Base-by-base conservation (phyloP, 2,113 vertebrate genomes). In the Amblyopsis rosae region DNA sequence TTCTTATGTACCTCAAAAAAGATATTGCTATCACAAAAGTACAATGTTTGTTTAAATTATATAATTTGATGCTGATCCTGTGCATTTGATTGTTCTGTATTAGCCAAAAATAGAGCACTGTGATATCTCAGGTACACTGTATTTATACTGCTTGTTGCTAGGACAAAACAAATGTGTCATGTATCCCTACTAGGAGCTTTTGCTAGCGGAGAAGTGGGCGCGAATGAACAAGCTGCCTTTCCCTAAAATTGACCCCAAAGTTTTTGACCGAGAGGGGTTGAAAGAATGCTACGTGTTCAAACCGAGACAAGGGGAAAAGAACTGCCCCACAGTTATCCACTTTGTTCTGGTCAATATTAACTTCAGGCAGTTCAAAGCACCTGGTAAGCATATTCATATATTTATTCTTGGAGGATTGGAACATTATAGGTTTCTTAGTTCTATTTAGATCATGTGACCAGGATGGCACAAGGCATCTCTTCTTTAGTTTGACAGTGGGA, bases 221-320 rank as follows among this genome's bases (percentile, higher is more conserved):
- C 95, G 93, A 72, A 99, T 99, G 98, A 98, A 99, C 91, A 98
- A 98, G 67, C 95, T 99, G 46, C 93, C 96, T 0, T 99, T 99
- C 80, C 97, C 98, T 0, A 99, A 98, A 90, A 99, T 99, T n/a
- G 96, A 99, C 78, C 94, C 96, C 9, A 93, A 96, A 0, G 96
- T 99, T 1, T 98, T 99, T 70, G 98, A 99, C 86, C 93, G 97
- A 0, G 97, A 99, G 80, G 98, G 97, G 3, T 54, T 99, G 69
- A 98, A 99, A 64, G 98, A 99, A 75, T 99, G 97, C 81, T 99
- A 99, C 0, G 85, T 99, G 51, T 99, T 99, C 89, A 98, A 96
- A 77, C 96, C 96, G 15, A 96, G 93, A 77, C 95, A 94, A 65
- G 94, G 93, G 0, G 95, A 99, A 62, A 96, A 92, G 71, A 95